Conservation (phyloP, 2,113 vertebrate genomes). For the Vidua macroura region DNA sequence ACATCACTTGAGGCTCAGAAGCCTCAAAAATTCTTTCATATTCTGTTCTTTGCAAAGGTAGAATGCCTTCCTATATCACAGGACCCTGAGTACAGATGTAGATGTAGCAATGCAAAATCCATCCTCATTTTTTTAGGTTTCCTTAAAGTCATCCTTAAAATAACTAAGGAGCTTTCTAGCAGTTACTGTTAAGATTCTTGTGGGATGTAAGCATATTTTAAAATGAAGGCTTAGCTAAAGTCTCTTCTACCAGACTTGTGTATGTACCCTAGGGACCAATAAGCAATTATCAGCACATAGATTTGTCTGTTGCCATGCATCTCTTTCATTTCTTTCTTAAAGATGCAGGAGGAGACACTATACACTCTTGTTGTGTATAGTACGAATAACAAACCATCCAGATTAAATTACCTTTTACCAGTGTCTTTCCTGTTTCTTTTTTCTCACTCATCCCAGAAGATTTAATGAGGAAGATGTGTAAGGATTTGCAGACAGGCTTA, state of each 20-base stretch:
- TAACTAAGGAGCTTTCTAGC: background rate
- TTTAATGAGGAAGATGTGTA: background rate
- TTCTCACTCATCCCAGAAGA: background rate
- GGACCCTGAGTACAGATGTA: background rate
- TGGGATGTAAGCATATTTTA: background rate
- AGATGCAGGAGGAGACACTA: background rate
- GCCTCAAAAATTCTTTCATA: background rate
- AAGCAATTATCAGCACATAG: background rate
- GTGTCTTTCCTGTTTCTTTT: background rate
- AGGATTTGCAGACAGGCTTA: background rate
- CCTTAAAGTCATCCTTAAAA: background rate
- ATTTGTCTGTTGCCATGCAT: background rate
- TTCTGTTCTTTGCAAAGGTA: background rate
- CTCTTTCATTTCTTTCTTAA: background rate
- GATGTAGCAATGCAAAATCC: background rate
- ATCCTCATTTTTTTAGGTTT: background rate
- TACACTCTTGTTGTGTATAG: background rate
- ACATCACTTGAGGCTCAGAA: background rate
- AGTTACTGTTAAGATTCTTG: background rate
- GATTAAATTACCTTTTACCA: background rate
- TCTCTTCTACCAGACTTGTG: background rate
- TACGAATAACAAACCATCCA: background rate
- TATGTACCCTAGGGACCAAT: background rate
- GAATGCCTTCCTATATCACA: background rate
- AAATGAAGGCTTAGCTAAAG: background rate